Evolutionary conservation across 2,888 invertebrate genomes (phyloP), one percentile per base, ranked within the genome.

Genomic region (Pseudococcus jackbeardsleyi): DNA sequence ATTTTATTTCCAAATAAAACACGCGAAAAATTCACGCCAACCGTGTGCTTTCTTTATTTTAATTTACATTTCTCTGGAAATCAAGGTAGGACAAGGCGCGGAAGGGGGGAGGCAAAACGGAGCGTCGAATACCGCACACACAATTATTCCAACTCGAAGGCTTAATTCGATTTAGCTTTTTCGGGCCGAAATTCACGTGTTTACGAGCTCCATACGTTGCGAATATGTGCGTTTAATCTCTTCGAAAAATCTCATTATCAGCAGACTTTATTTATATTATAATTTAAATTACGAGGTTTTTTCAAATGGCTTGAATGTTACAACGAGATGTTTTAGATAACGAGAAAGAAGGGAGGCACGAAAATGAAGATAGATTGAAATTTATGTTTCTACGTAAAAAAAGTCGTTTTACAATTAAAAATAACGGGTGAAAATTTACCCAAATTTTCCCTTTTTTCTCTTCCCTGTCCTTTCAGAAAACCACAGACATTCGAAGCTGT

Each of bases 151-250:
- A 22, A 64, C 64, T 64, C 22, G 22, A 64, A 64, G 64, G 64
- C 64, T 64, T 64, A 64, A 64, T 64, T 64, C 64, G 64, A 64
- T 64, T 64, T 64, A 64, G 64, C 64, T 64, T 64, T 64, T 64
- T 64, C 64, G 64, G 64, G 22, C 64, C 22, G 22, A 64, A 64
- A 64, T 64, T 64, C 22, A 64, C 64, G 64, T 64, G 64, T 9
- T 22, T 11, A 22, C 9, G 8, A 22, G 64, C 64, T 64, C 22
- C 64, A 64, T 22, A 64, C 22, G 64, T 12, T 64, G 59, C 59
- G n/a, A n/a, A 59, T 17, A 59, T n/a, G 59, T 7, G 59, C 5
- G 15, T 8, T 15, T 59, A 59, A 59, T 59, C 59, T 59, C 6
- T 5, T 59, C 15, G 7, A 59, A 59, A 59, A 59, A 59, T n/a